These are phyloP conservation scores for Synanthedon andrenaeformis DNA, from an alignment of 2,888 invertebrate genomes.

Conservation along the genomic window DNA sequence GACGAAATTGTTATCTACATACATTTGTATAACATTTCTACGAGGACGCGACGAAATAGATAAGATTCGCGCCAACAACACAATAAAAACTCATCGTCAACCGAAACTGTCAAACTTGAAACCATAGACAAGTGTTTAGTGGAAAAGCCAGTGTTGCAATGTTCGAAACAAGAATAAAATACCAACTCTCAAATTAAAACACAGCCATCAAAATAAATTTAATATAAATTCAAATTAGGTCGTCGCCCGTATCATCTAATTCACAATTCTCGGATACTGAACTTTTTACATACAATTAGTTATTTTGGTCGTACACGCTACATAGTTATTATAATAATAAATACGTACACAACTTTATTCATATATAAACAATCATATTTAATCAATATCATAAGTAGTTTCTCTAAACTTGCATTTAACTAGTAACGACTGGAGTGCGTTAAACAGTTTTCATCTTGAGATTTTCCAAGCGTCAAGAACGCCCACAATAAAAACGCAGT, in stretches of 20 bases:
- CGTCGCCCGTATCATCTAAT: slow-evolving; percentile 30
- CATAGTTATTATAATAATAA: slow-evolving; percentile 17
- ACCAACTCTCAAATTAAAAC: slow-evolving; percentile 16
- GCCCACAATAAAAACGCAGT: not conserved
- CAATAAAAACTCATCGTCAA: not conserved
- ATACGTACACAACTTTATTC: slow-evolving; percentile 43
- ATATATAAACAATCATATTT: slow-evolving; percentile 46
- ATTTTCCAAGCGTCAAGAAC: not conserved
- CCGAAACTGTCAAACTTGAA: not conserved
- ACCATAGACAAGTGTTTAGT: not conserved
- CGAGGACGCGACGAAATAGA: too few species aligned
- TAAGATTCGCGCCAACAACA: too few species aligned
- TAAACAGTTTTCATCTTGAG: slow-evolving; percentile 22
- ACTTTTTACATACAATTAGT: slow-evolving; percentile 20
- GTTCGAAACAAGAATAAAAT: not conserved
- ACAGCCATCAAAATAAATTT: slow-evolving; percentile 25
- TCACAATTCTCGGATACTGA: slow-evolving; percentile 20
- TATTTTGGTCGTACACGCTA: slow-evolving; percentile 50
- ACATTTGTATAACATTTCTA: too few species aligned
- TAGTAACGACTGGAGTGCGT: slow-evolving; percentile 34
- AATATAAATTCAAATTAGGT: slow-evolving; percentile 24
- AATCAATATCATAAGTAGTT: slow-evolving; percentile 25
- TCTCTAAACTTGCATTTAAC: slow-evolving; percentile 31
- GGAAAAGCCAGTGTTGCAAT: slow-evolving; percentile 1
- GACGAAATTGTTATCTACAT: too few species aligned